Percentiles rank a stretch among this genome's conserved stretches.
phyloP scores from a whole-genome alignment of 2,888 invertebrate genomes.

The Drosophila anomalata region DNA sequence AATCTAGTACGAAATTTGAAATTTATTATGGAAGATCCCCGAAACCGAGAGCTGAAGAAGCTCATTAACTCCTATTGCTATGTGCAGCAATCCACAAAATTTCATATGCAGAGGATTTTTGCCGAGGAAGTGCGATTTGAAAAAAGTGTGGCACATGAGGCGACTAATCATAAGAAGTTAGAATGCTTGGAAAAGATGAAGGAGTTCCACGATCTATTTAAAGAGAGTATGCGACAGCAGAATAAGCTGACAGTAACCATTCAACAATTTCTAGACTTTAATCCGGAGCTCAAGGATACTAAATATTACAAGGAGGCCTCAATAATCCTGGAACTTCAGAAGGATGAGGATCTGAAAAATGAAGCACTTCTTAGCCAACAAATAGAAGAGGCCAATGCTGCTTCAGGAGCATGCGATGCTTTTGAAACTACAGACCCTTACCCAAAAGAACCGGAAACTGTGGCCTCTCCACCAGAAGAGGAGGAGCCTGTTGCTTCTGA shows the following conservation, averaged over 20 bases:
- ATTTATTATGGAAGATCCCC: slow-evolving; percentile 31
- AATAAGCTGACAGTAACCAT: slow-evolving; percentile 17
- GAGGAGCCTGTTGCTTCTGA: neutral
- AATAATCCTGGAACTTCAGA: slow-evolving; percentile 7
- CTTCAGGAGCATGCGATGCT: neutral
- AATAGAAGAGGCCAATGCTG: neutral
- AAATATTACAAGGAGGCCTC: slow-evolving; percentile 20
- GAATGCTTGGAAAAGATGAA: slow-evolving; percentile 33
- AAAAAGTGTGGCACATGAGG: neutral
- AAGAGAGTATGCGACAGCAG: slow-evolving; percentile 22
- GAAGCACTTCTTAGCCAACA: neutral
- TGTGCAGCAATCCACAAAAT: slow-evolving; percentile 18
- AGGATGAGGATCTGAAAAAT: neutral
- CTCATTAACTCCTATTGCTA: slow-evolving; percentile 32
- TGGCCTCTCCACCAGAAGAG: neutral
- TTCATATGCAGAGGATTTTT: slow-evolving; percentile 19
- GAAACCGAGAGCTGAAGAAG: slow-evolving; percentile 23
- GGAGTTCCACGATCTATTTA: slow-evolving; percentile 22
- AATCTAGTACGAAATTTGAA: neutral
- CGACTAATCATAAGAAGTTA: slow-evolving; percentile 12
- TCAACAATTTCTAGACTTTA: slow-evolving; percentile 24
- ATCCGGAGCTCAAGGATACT: slow-evolving; percentile 30
- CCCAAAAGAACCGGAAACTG: neutral
- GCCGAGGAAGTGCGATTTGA: slow-evolving; percentile 31
- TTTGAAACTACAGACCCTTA: neutral